Evolutionary conservation across 2,113 vertebrate species (phyloP).

Genomic region (Heloderma charlesbogerti): DNA sequence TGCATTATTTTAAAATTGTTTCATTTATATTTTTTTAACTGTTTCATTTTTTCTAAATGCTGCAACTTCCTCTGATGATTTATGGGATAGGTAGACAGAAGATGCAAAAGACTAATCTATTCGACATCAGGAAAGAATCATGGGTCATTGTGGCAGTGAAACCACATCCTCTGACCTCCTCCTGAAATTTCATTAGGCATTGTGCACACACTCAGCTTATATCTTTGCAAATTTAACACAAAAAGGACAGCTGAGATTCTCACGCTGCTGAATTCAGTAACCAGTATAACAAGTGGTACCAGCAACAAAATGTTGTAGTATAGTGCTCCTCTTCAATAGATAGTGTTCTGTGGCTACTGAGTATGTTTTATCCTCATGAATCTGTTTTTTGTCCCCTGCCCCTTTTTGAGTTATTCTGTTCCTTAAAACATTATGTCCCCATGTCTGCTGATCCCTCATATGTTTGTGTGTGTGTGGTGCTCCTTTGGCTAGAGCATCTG

Average conservation of each 20-base stretch:
- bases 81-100: neutral
- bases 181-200: neutral
- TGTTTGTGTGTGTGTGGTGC: neutral
- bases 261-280: neutral
- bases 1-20: neutral
- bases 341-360: no score
- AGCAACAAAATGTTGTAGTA: no score
- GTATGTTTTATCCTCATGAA: no score
- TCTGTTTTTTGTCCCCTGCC: no score
- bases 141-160: neutral
- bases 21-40: neutral
- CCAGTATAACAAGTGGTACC: neutral
- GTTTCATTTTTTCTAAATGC: neutral
- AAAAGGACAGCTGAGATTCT: neutral
- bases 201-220: neutral
- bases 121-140: neutral
- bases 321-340: no score
- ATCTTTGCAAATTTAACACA: neutral
- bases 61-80: neutral
- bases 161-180: neutral
- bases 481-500: neutral
- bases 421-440: no score
- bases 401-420: neutral
- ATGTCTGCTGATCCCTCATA: no score
- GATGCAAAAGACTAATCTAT: neutral